Percentiles rank a stretch among this genome's conserved stretches.
Conservation (phyloP, 2,113 vertebrate species). For the Macrotus californicus region DNA sequence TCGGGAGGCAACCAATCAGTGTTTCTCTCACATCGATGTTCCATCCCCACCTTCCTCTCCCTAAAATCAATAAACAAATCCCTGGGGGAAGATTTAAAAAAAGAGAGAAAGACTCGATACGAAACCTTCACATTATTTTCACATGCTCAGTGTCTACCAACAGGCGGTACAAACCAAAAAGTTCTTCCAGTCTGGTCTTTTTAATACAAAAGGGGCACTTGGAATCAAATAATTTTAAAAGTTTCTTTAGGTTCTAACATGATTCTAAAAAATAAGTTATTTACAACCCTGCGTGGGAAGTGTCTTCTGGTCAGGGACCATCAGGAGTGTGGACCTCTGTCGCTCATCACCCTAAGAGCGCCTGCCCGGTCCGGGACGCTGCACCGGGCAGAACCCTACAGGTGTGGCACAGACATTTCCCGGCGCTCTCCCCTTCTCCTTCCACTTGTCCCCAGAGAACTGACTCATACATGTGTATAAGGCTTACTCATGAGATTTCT, state of each 20-base stretch:
- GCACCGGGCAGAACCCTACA: too few species aligned
- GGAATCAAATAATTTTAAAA: not conserved
- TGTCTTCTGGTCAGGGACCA: not conserved
- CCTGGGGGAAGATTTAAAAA: too few species aligned
- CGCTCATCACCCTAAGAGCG: not conserved
- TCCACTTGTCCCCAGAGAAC: not conserved
- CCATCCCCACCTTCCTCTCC: too few species aligned
- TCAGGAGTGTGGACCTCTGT: not conserved
- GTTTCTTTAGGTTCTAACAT: not conserved
- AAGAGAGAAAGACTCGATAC: not conserved
- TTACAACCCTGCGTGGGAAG: not conserved
- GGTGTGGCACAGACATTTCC: not conserved
- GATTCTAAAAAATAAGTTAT: not conserved
- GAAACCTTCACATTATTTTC: not conserved
- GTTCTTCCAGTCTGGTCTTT: not conserved
- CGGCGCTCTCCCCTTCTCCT: not conserved
- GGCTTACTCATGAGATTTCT: conserved; percentile 21
- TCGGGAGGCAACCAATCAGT: too few species aligned
- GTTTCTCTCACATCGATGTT: too few species aligned
- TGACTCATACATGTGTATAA: not conserved
- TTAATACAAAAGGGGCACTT: not conserved
- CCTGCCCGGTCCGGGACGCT: not conserved
- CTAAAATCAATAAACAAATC: too few species aligned
- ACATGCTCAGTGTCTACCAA: not conserved
- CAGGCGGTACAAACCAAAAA: not conserved